phyloP scores from a whole-genome alignment of 2,888 invertebrate genomes.

The Aporophyla lueneburgensis region DNA sequence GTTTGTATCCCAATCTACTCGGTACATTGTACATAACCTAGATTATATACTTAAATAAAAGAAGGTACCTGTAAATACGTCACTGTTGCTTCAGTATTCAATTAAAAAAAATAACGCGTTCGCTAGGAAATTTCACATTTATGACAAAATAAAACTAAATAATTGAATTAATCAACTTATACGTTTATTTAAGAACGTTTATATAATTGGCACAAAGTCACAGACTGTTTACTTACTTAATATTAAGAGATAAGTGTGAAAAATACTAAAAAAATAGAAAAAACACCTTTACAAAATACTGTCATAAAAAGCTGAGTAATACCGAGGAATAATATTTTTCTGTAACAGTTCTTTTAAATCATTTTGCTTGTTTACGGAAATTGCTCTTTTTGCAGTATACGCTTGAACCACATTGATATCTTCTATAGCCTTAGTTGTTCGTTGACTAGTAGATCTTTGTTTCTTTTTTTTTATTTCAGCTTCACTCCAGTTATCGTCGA shows the following conservation, averaged over 20 bases:
- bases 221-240: too few relatives aligned
- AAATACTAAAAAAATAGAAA: slow-evolving; percentile 1
- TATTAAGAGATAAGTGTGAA: neutral
- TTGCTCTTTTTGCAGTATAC: neutral
- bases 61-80: too few relatives aligned
- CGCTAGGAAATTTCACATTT: too few relatives aligned
- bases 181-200: too few relatives aligned
- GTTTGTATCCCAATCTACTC: too few relatives aligned
- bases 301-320: neutral
- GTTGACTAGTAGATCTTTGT: slow-evolving; percentile 7
- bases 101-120: too few relatives aligned
- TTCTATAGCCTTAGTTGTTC: slow-evolving; percentile 3
- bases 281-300: neutral
- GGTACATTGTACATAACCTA: too few relatives aligned
- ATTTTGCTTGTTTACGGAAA: neutral
- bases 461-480: slow-evolving; percentile 9
- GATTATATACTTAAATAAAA: too few relatives aligned
- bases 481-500: slow-evolving; percentile 1
- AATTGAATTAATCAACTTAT: too few relatives aligned
- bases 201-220: too few relatives aligned
- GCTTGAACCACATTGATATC: neutral
- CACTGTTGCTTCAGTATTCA: too few relatives aligned
- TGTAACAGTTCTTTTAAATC: neutral
- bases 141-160: too few relatives aligned
- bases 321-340: slow-evolving; percentile 1